Base-by-base conservation (phyloP, 2,797 vertebrate genomes). In the Nannoperca obscura region DNA sequence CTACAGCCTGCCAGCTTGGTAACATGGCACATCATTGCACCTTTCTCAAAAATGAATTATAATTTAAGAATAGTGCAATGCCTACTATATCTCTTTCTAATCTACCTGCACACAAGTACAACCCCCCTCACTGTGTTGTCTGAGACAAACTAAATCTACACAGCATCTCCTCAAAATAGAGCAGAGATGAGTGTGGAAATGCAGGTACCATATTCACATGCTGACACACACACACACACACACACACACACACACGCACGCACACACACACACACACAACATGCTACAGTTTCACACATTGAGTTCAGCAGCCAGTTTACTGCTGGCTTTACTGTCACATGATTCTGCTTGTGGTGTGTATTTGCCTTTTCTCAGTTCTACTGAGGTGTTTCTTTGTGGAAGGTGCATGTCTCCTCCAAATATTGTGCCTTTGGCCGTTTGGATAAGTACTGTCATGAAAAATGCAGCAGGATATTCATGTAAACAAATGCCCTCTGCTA, bases 51-150 rank as follows among this genome's bases (percentile, higher is more conserved):
- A 76, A 71, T 14, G 2, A 52, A 78, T 54, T 62, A 74, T 62
- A 82, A 83, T 64, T 71, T 69, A 53, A 76, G 85, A 84, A 86
- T 91, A 90, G 92, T 93, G 87, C 90, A 95, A 92, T 69, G 72
- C 83, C 85, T 86, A 83, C 81, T 67, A 73, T 78, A 87, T 86
- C 65, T 85, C 87, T 87, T 73, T 84, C 73, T 88, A 32, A 68
- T 86, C 76, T 53, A 75, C 67, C 50, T 49, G 87, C 84, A 75
- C 47, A 77, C 58, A 53, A 86, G 68, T 67, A 79, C 60, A 62
- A 89, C 84, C 77, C 74, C 82, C 58, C 73, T 63, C 78, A 67
- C 68, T 78, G 71, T 75, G 78, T 67, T 71, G 71, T 69, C 34
- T 59, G 44, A 82, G 57, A 83, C 71, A 47, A 70, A 80, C 34